Percentiles rank a stretch among this genome's conserved stretches.
Evolutionary conservation across 2,888 invertebrate genomes (phyloP).

Genomic region (Mystacides longicornis): DNA sequence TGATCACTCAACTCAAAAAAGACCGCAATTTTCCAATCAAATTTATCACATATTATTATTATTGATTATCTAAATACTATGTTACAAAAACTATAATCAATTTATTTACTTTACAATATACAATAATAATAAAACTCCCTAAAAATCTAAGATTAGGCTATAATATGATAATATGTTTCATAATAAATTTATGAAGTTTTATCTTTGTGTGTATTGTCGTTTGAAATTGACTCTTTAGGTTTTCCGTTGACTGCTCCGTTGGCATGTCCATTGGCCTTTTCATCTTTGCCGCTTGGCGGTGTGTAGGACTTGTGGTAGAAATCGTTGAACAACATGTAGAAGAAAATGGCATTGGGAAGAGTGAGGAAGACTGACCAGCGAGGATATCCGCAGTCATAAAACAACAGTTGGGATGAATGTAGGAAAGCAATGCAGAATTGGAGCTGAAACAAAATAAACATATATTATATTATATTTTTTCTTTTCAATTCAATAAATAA

Average conservation of each 20-base stretch:
- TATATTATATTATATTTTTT: too few relatives aligned
- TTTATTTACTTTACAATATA: too few relatives aligned
- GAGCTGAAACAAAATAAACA: slow-evolving; percentile 51
- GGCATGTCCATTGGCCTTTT: slow-evolving; percentile 29
- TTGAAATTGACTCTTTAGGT: slow-evolving; percentile 18
- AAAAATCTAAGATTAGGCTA: too few relatives aligned
- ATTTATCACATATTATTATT: too few relatives aligned
- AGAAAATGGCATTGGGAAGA: slow-evolving; percentile 84
- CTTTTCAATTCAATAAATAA: too few relatives aligned
- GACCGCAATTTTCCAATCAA: too few relatives aligned
- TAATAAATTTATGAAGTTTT: neutral
- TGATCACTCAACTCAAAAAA: too few relatives aligned
- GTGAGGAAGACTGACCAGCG: slow-evolving; percentile 76
- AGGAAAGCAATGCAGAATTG: slow-evolving; percentile 86
- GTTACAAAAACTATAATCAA: too few relatives aligned
- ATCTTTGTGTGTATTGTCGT: neutral
- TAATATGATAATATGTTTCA: too few relatives aligned
- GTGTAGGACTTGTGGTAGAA: slow-evolving; percentile 80
- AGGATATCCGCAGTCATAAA: slow-evolving; percentile 86
- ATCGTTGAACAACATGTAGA: slow-evolving; percentile 85
- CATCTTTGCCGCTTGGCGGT: slow-evolving; percentile 34
- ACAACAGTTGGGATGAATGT: slow-evolving; percentile 77
- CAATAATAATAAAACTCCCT: too few relatives aligned
- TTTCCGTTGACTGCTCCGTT: slow-evolving; percentile 27
- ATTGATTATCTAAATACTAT: too few relatives aligned